These are phyloP conservation scores for Macrophya annulata DNA, from an alignment of 2,888 invertebrate genomes.

Conservation along the genomic window DNA sequence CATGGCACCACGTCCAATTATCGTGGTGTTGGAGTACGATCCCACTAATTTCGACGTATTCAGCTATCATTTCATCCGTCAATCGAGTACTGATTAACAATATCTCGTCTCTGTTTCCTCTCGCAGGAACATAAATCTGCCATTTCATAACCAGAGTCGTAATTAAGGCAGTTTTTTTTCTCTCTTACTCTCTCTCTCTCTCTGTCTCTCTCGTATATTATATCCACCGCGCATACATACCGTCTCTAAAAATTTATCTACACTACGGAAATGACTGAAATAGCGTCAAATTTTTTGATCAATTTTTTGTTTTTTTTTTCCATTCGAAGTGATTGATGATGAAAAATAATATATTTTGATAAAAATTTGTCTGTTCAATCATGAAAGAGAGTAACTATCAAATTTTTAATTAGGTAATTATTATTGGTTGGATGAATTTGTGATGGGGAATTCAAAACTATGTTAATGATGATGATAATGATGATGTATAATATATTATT, in stretches of 20 bases:
- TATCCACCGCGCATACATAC: not conserved
- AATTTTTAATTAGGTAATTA: not conserved
- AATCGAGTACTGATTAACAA: slow-evolving; percentile 72
- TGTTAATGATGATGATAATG: not conserved
- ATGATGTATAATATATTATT: slow-evolving; percentile 18
- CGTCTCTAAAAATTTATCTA: not conserved
- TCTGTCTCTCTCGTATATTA: not conserved
- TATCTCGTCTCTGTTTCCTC: slow-evolving; percentile 39
- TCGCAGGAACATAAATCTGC: not conserved
- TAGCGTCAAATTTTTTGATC: not conserved
- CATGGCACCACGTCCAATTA: slow-evolving; percentile 67
- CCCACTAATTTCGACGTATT: slow-evolving; percentile 72
- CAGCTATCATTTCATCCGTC: slow-evolving; percentile 73
- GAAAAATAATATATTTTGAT: not conserved
- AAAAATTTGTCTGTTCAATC: not conserved
- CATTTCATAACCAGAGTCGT: not conserved
- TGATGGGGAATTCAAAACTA: not conserved
- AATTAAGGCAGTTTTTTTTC: not conserved
- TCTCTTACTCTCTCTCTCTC: not conserved
- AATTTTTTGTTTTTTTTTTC: too few species aligned
- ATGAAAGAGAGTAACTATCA: not conserved
- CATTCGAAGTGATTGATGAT: not conserved
- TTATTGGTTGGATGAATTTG: not conserved
- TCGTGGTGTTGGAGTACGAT: slow-evolving; percentile 63
- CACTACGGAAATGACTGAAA: not conserved